Evolutionary conservation across 2,797 vertebrate species (phyloP), one percentile per base, ranked within the genome.

Genomic region (Tragopan temminckii): DNA sequence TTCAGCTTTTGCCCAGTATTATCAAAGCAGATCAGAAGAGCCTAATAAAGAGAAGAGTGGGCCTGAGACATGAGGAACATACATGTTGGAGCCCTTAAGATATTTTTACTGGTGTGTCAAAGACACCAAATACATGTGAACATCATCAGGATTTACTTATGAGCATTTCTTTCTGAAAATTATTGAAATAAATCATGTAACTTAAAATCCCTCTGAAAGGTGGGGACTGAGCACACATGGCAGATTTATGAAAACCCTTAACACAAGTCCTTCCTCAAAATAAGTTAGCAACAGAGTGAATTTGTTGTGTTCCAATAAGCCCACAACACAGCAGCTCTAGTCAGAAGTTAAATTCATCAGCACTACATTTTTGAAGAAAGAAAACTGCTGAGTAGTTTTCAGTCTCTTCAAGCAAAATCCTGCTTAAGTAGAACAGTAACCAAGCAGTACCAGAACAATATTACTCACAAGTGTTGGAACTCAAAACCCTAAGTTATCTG

Each of bases 81-180:
- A 43, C 11, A 53, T 20, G n/a, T 0, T 53, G 24, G 24, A 59
- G 29, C 31, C n/a, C 81, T 46, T 20, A 55, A n/a, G 1, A 0
- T 29, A 53, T 66, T 36, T n/a, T 36, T 42, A 36, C 59, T 5
- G 7, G 27, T 55, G 35, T 48, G 40, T 15, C 31, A 66, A 66
- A 82, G 66, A 67, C 13, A 50, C 13, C 12, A 11, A 81, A 55
- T 24, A 42, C 31, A 46, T 33, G 15, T 11, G 19, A 87, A 38
- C 35, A 55, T 21, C 76, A 66, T 24, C 66, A 43, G 61, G 21
- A 48, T 33, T n/a, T 74, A 68, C n/a, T 80, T 72, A 35, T 3
- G 18, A 61, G 18, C 11, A 45, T 53, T 43, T 36, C 36, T 66
- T 77, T 55, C 38, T 46, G 45, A 59, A 91, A 76, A 81, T 27